Percentiles rank a stretch among this genome's conserved stretches.
Conservation (phyloP, 2,113 vertebrate genomes). For the Zosterops borbonicus region DNA sequence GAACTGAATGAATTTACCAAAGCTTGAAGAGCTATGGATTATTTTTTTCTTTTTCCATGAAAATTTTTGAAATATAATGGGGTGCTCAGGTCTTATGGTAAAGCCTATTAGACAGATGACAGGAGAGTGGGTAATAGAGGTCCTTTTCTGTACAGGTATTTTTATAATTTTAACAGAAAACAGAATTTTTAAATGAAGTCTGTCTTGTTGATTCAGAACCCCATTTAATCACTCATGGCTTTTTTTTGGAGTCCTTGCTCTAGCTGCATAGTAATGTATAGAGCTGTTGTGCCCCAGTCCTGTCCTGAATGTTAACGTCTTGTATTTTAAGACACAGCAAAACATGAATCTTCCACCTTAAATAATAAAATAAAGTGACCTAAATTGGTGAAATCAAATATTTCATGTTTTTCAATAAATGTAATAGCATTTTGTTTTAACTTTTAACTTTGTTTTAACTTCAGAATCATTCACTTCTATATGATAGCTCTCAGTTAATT, state of each 20-base stretch:
- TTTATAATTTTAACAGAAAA: not conserved
- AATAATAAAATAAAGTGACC: not conserved
- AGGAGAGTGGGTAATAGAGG: not conserved
- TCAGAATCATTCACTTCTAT: not conserved
- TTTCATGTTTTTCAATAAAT: not conserved
- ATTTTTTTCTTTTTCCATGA: not conserved
- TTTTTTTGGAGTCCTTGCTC: not conserved
- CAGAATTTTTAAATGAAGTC: not conserved
- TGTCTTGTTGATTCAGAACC: not conserved
- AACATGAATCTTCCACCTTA: not conserved
- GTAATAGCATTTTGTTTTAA: not conserved
- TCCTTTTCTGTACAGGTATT: not conserved
- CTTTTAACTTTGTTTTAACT: too few species aligned
- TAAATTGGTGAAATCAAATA: not conserved
- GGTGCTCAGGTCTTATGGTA: not conserved
- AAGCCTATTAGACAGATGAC: not conserved
- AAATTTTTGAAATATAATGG: not conserved
- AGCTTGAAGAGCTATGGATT: not conserved
- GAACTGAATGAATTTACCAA: not conserved
- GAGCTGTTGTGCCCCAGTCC: not conserved
- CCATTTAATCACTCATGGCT: not conserved
- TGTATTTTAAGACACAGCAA: not conserved
- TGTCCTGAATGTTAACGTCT: not conserved
- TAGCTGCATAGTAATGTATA: not conserved
- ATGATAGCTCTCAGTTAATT: not conserved